phyloP scores from a whole-genome alignment of 1,140 invertebrate species.

The Drosophila kohkoa region DNA sequence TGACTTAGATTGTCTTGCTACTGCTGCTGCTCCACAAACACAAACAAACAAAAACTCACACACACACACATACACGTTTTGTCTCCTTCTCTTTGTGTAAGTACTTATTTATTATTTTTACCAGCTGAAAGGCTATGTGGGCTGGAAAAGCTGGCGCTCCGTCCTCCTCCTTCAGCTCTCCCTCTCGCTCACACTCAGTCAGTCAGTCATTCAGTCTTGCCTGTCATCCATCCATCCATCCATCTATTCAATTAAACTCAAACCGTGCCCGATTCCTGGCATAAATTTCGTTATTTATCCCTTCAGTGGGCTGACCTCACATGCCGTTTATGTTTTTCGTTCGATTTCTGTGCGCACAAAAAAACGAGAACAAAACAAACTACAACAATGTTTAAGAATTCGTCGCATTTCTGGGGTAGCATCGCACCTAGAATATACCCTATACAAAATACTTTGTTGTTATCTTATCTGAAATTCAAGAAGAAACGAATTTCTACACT shows the following conservation, averaged over 20 bases:
- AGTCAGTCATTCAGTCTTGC: background rate
- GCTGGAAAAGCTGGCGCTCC: background rate
- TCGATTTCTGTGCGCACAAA: slow-evolving; percentile 16
- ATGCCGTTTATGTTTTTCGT: slow-evolving; percentile 32
- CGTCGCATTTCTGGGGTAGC: background rate
- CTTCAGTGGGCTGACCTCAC: slow-evolving; percentile 32
- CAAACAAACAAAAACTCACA: slow-evolving; percentile 4
- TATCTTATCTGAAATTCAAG: too few relatives aligned
- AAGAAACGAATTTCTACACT: too few relatives aligned
- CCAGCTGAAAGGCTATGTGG: slow-evolving; percentile 21
- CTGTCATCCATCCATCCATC: slow-evolving; percentile 37
- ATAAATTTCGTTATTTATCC: slow-evolving; percentile 49
- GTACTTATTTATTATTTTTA: slow-evolving; percentile 38
- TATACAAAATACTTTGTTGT: background rate
- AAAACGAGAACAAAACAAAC: slow-evolving; percentile 32
- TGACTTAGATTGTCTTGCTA: slow-evolving; percentile 10
- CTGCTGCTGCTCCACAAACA: slow-evolving; percentile 9
- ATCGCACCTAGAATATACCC: background rate
- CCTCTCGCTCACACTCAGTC: too few relatives aligned
- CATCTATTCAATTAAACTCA: slow-evolving; percentile 50
- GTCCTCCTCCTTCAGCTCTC: background rate
- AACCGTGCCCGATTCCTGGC: slow-evolving; percentile 30
- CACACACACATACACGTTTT: background rate
- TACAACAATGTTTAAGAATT: slow-evolving; percentile 14
- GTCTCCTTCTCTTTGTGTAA: background rate